Conservation (phyloP, 2,113 vertebrate genomes). For the Poeciliopsis prolifica region DNA sequence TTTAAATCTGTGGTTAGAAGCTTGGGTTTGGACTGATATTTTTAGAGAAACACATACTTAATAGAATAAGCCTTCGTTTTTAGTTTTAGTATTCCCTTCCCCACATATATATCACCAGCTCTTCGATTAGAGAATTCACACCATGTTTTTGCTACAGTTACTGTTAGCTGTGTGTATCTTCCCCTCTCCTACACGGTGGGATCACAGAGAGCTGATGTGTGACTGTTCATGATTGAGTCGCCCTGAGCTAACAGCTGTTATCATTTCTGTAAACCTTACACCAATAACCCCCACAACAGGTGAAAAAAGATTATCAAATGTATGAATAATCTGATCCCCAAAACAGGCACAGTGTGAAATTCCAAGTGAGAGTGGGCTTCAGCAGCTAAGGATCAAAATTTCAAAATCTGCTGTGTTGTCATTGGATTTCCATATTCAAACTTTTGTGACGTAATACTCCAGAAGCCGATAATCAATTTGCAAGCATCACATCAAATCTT, state of each 20-base stretch:
- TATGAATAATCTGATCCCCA: conserved; percentile 57
- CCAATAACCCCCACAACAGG: conserved; percentile 20
- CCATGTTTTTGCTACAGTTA: conserved; percentile 6
- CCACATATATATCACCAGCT: conserved; percentile 3
- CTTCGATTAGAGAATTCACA: conserved; percentile 35
- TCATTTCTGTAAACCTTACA: conserved; percentile 52
- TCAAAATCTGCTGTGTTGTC: conserved; percentile 15
- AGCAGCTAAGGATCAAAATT: conserved; percentile 32
- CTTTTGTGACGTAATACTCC: conserved; percentile 20
- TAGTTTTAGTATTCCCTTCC: conserved; percentile 3
- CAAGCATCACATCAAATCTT: conserved; percentile 11
- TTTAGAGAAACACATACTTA: conserved; percentile 16
- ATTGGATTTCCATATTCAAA: conserved; percentile 31
- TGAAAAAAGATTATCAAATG: conserved; percentile 59
- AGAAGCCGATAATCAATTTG: conserved; percentile 3
- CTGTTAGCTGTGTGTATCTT: conserved; percentile 32
- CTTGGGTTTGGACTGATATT: neutral
- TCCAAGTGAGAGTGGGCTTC: conserved; percentile 36
- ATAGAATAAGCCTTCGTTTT: conserved; percentile 15
- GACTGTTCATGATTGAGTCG: conserved; percentile 63
- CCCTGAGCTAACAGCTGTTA: conserved; percentile 66
- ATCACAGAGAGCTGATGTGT: conserved; percentile 43
- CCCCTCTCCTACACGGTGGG: conserved; percentile 34
- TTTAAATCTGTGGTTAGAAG: conserved; percentile 4
- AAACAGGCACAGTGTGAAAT: conserved; percentile 50